Base-by-base conservation (phyloP, 2,888 invertebrate genomes). In the Drosophila kambysellisi region DNA sequence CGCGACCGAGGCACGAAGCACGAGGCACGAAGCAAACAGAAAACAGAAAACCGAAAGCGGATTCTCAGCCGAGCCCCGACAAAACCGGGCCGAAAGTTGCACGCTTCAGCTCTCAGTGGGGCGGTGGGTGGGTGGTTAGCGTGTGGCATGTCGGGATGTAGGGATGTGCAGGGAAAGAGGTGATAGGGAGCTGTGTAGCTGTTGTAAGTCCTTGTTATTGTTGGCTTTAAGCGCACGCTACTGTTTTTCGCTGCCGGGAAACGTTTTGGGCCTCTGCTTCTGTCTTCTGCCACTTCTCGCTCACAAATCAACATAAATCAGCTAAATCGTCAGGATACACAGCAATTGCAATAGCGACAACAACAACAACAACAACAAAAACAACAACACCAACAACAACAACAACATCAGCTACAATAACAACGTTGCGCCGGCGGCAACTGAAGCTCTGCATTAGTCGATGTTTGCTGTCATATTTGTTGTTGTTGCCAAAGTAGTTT, bases 241-340 rank as follows among this genome's bases (percentile, higher is more conserved):
- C 67, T 77, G 76, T 72, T 70, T 65, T 74, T 70, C 35, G 59
- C 56, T 77, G 70, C 70, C 83, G 81, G 88, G 83, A 77, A 81
- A 71, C 78, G 84, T 73, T 79, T 88, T 77, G 79, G 79, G 68
- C 56, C 68, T 76, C 63, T 51, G 50, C 41, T 39, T 39, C 37
- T 25, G 51, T 20, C 56, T 37, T 30, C 54, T 53, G 17, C 15
- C 74, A 48, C 65, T 88, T 78, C 70, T 82, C 72, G 84, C 86
- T 79, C 82, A 79, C 79, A 89, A 88, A 83, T 88, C 84, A 82
- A 83, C 89, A 90, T 90, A 87, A 90, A 88, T 88, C 88, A 89
- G 87, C 88, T 76, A 88, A 89, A 89, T 87, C 82, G 82, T 81
- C 83, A 81, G 81, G 66, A 81, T 80, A 86, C 71, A 76, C 57